Conservation (phyloP, 2,797 vertebrate species). For the Gouania willdenowi region DNA sequence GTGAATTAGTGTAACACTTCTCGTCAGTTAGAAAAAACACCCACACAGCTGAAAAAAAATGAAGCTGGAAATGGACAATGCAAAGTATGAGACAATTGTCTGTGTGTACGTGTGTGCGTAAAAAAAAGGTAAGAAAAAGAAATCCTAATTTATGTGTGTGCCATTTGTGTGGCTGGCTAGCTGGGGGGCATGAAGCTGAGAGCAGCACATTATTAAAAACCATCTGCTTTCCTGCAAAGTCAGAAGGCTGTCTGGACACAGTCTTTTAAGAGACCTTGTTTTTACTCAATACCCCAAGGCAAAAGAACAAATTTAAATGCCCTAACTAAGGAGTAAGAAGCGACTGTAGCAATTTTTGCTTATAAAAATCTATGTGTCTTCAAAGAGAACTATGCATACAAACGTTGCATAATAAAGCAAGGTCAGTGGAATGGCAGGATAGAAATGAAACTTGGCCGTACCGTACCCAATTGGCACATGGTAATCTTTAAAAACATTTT, state of each 20-base stretch:
- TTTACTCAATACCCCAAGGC: conserved; percentile 52
- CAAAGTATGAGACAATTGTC: too few species aligned
- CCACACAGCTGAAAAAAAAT: too few species aligned
- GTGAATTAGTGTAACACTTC: too few species aligned
- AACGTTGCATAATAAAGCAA: not conserved
- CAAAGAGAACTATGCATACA: conserved; percentile 8
- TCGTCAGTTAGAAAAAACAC: too few species aligned
- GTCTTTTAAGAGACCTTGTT: conserved; percentile 64
- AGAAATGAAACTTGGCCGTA: not conserved
- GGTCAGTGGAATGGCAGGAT: not conserved
- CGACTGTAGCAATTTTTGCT: conserved; percentile 13
- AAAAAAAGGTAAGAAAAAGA: too few species aligned
- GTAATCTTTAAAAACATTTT: not conserved
- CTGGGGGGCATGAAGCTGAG: conserved; percentile 59
- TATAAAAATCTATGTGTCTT: conserved; percentile 19
- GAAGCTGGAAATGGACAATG: too few species aligned
- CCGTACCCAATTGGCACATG: not conserved
- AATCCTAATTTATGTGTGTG: conserved; percentile 26
- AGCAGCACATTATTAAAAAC: conserved; percentile 71
- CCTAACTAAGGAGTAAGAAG: conserved; percentile 33
- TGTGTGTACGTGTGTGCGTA: conserved; percentile 21
- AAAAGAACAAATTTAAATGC: conserved; percentile 43
- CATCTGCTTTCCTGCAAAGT: conserved; percentile 69
- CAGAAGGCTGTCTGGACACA: conserved; percentile 61
- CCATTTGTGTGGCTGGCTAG: conserved; percentile 43